Evolutionary conservation across 2,797 vertebrate species (phyloP).

Genomic region (Bradypodion pumilum): DNA sequence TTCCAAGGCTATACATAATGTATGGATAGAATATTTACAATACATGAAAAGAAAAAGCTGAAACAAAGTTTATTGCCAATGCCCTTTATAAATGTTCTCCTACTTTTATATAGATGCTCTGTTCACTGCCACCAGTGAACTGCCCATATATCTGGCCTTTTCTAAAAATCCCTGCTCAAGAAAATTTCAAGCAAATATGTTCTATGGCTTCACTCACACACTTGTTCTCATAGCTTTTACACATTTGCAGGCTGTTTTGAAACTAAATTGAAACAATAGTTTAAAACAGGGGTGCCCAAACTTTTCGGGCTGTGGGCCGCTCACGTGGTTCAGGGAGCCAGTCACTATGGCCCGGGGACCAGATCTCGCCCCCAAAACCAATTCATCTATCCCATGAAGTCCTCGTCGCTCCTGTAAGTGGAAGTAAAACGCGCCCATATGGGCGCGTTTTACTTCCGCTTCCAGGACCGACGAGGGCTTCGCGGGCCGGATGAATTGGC

Average conservation of each 20-base stretch:
- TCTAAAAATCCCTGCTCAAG: constrained; percentile 76
- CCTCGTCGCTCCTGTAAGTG: too few relatives aligned
- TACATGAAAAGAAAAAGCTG: constrained; percentile 87
- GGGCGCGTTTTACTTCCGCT: too few relatives aligned
- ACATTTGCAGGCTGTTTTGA: constrained; percentile 8
- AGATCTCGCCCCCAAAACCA: too few relatives aligned
- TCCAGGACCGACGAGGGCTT: too few relatives aligned
- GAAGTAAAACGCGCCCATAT: too few relatives aligned
- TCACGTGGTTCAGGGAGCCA: too few relatives aligned
- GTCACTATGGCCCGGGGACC: too few relatives aligned
- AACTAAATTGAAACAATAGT: constrained; percentile 61
- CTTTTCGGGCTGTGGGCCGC: too few relatives aligned
- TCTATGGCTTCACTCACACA: constrained; percentile 79
- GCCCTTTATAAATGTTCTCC: constrained; percentile 84
- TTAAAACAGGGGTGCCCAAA: too few relatives aligned
- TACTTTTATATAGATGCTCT: constrained; percentile 57
- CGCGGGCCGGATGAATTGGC: too few relatives aligned
- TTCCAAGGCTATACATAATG: constrained; percentile 81
- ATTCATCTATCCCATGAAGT: too few relatives aligned
- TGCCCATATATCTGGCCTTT: constrained; percentile 77
- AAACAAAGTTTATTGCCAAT: constrained; percentile 98
- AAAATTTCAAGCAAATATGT: constrained; percentile 70
- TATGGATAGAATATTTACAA: constrained; percentile 81
- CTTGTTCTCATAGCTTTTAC: constrained; percentile 63
- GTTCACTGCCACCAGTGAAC: constrained; percentile 69